These are phyloP conservation scores for Chrysodeixis includens DNA, from an alignment of 2,888 invertebrate species.

Conservation along the genomic window DNA sequence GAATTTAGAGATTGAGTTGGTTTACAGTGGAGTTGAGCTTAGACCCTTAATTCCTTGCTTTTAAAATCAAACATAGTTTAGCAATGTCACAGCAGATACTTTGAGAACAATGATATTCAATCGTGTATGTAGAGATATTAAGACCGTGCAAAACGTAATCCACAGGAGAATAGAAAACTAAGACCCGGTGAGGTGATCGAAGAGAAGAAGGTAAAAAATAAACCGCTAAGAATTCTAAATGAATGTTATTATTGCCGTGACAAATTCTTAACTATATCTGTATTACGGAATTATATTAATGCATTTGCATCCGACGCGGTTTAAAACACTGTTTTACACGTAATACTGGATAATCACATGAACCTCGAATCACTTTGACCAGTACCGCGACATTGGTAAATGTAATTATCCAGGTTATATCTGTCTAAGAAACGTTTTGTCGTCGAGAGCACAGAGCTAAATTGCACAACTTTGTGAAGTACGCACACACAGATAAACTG, in stretches of 20 bases:
- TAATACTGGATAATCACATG: conserved; percentile 81
- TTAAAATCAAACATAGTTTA: conserved; percentile 73
- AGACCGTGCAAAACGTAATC: conserved; percentile 87
- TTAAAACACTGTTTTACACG: conserved; percentile 71
- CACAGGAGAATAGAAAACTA: conserved; percentile 96
- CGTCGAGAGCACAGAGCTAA: conserved; percentile 83
- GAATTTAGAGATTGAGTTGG: conserved; percentile 66
- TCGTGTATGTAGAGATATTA: conserved; percentile 80
- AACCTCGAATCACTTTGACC: conserved; percentile 30
- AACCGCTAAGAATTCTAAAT: conserved; percentile 79
- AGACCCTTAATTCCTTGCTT: conserved; percentile 83
- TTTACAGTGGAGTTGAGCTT: conserved; percentile 77
- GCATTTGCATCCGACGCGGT: conserved; percentile 85
- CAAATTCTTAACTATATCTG: conserved; percentile 83
- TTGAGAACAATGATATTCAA: conserved; percentile 68
- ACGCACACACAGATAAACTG: conserved; percentile 84
- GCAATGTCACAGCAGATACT: conserved; percentile 71
- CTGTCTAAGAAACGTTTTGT: conserved; percentile 73
- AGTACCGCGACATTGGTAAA: conserved; percentile 49
- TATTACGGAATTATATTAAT: conserved; percentile 79
- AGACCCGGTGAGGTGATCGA: conserved; percentile 98
- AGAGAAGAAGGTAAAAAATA: conserved; percentile 96
- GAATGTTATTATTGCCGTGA: conserved; percentile 88
- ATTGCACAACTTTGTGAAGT: conserved; percentile 86
- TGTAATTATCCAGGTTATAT: conserved; percentile 78